These are phyloP conservation scores for Rhabdomys pumilio DNA, from an alignment of 2,797 vertebrate species.

Conservation along the genomic window DNA sequence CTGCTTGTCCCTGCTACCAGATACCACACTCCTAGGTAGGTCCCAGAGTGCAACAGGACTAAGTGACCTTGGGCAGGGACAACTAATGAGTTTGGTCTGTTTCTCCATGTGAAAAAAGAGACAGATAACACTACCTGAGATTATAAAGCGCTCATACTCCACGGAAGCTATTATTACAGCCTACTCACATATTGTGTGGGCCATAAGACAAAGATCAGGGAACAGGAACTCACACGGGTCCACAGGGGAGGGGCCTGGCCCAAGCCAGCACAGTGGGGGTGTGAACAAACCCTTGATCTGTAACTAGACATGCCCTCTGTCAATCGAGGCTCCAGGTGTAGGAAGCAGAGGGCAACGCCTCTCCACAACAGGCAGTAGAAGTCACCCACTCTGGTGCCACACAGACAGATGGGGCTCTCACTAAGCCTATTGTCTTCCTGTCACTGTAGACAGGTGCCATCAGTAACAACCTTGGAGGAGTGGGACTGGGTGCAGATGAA, in stretches of 20 bases:
- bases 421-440: background rate
- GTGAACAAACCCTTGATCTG: background rate
- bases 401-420: background rate
- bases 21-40: background rate
- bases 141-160: background rate
- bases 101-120: conserved; percentile 60
- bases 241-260: background rate
- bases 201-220: accelerated
- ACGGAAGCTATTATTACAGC: background rate
- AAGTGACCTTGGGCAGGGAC: conserved; percentile 7
- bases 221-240: background rate
- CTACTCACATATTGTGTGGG: background rate
- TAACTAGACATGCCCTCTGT: background rate
- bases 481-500: background rate
- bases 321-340: background rate
- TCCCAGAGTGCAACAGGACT: background rate
- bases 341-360: background rate
- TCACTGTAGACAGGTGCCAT: background rate
- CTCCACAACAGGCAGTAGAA: background rate
- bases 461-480: background rate
- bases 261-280: background rate
- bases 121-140: conserved; percentile 15
- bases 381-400: too few relatives aligned
- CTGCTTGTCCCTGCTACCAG: background rate
- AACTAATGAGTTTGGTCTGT: conserved; percentile 23